These are phyloP conservation scores for Melanotus villosus DNA, from an alignment of 2,888 invertebrate genomes.

Conservation along the genomic window DNA sequence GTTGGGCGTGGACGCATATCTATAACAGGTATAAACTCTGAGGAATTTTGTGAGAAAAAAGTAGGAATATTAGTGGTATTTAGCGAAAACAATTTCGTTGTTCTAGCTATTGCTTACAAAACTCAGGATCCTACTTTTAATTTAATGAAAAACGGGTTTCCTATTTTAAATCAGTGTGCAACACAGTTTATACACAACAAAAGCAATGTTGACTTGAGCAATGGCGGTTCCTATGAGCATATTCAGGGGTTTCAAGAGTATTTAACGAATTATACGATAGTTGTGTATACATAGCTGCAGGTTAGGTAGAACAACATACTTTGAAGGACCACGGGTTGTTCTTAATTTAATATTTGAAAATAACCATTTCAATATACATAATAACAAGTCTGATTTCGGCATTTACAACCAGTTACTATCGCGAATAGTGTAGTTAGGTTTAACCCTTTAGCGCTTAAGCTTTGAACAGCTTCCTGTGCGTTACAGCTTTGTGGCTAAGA, in stretches of 20 bases:
- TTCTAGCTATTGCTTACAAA: background rate
- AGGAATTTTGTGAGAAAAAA: background rate
- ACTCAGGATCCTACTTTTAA: background rate
- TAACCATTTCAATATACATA: too few species aligned
- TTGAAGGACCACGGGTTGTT: slow-evolving; percentile 17
- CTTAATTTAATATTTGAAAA: too few species aligned
- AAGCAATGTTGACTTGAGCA: background rate
- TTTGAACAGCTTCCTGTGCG: too few species aligned
- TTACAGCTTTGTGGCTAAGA: too few species aligned
- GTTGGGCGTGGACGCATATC: background rate
- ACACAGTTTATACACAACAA: background rate
- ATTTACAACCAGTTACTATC: too few species aligned
- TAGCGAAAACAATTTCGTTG: background rate
- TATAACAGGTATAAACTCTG: background rate
- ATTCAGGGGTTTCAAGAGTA: background rate
- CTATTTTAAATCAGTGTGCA: background rate
- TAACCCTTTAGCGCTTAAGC: too few species aligned
- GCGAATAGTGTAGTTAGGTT: too few species aligned
- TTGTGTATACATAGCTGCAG: slow-evolving; percentile 8
- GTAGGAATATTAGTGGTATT: background rate
- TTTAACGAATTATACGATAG: slow-evolving; percentile 7
- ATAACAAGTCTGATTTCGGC: too few species aligned
- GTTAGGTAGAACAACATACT: background rate
- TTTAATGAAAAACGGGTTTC: too few species aligned
- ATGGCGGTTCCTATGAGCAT: background rate